phyloP scores from a whole-genome alignment of 2,797 vertebrate species.

The Mergus octosetaceus region DNA sequence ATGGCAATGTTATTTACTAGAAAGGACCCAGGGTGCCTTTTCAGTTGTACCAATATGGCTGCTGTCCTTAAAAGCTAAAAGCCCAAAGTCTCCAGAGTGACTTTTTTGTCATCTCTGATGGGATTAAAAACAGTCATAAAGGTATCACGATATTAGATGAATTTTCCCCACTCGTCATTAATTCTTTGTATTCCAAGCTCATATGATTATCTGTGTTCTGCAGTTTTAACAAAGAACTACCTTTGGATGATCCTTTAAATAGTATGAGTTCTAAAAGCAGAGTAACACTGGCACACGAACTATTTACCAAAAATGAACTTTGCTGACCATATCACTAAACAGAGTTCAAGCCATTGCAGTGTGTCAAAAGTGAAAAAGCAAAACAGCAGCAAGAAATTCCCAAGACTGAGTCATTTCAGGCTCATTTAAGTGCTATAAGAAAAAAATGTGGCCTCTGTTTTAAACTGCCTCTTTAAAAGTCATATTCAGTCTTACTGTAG shows the following conservation, averaged over 20 bases:
- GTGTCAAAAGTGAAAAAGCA: constrained; percentile 54
- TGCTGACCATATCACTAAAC: constrained; percentile 54
- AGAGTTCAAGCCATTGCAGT: constrained; percentile 51
- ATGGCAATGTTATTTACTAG: background rate
- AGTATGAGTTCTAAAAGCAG: background rate
- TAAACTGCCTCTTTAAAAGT: constrained; percentile 26
- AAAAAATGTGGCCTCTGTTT: constrained; percentile 2
- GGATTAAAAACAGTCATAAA: background rate
- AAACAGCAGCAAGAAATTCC: constrained; percentile 74
- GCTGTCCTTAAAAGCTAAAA: background rate
- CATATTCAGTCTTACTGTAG: background rate
- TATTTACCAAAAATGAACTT: constrained; percentile 60
- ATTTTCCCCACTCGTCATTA: background rate
- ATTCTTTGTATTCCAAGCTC: background rate
- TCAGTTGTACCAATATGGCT: background rate
- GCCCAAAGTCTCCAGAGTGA: background rate
- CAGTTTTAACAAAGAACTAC: background rate
- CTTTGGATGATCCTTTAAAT: background rate
- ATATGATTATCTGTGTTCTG: background rate
- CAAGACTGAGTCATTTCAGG: constrained; percentile 72
- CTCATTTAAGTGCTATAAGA: constrained; percentile 34
- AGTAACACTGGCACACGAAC: background rate
- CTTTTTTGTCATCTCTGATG: background rate
- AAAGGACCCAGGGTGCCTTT: background rate
- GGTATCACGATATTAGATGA: background rate